Evolutionary conservation across 1,140 invertebrate species (phyloP).

Genomic region (Rhagoletis zephyria): DNA sequence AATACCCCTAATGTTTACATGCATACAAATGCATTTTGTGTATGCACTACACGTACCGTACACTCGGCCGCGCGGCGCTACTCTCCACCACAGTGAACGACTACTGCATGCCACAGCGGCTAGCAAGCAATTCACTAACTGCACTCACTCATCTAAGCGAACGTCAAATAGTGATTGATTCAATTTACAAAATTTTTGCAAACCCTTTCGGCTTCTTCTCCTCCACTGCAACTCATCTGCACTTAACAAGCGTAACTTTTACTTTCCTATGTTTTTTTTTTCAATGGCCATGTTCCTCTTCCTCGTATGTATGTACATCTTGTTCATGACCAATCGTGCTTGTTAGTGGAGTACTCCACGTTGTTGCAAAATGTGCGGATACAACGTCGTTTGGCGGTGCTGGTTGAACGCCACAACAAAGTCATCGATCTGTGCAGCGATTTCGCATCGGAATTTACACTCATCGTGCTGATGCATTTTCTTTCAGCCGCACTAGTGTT

Average conservation of each 20-base stretch:
- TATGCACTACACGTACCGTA: not conserved
- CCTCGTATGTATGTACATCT: not conserved
- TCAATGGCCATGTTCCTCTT: not conserved
- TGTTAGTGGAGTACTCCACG: conserved; percentile 46
- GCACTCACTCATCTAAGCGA: not conserved
- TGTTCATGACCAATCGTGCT: too few relatives aligned
- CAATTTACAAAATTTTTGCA: conserved; percentile 41
- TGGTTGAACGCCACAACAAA: conserved; percentile 68
- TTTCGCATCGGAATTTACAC: conserved; percentile 65
- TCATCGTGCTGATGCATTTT: conserved; percentile 72
- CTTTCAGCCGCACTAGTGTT: conserved; percentile 69
- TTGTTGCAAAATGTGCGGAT: conserved; percentile 41
- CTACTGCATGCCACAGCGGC: not conserved
- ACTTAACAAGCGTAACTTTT: not conserved
- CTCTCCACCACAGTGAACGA: not conserved
- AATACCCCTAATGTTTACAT: too few relatives aligned
- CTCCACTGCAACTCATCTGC: not conserved
- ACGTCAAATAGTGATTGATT: conserved; percentile 45
- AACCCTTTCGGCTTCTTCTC: not conserved
- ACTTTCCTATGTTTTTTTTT: not conserved
- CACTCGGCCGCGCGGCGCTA: not conserved
- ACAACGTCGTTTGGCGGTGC: conserved; percentile 44
- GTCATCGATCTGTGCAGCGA: conserved; percentile 71
- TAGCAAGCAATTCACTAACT: conserved; percentile 36
- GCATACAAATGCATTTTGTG: too few relatives aligned